Evolutionary conservation across 2,797 vertebrate species (phyloP).

Genomic region (Peromyscus nudipes): DNA sequence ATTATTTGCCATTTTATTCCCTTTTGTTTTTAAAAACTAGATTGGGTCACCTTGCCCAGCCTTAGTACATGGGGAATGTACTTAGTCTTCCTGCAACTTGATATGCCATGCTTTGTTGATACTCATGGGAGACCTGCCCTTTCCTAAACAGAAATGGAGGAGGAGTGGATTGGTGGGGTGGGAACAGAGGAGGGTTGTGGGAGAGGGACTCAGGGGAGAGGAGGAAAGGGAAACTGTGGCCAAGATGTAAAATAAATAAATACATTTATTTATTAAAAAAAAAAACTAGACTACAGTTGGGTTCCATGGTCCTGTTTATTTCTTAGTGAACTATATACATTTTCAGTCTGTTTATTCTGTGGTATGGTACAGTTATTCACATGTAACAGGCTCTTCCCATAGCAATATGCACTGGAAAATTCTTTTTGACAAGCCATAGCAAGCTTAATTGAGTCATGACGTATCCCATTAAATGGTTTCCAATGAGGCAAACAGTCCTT

Average conservation of each 20-base stretch:
- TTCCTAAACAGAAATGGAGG: not conserved
- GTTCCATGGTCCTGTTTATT: not conserved
- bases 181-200: not conserved
- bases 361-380: conserved; percentile 50
- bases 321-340: conserved; percentile 6
- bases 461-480: conserved; percentile 67
- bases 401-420: conserved; percentile 80
- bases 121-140: not conserved
- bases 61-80: not conserved
- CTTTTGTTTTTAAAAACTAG: conserved; percentile 16
- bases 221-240: not conserved
- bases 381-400: conserved; percentile 79
- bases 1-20: conserved; percentile 10
- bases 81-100: not conserved
- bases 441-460: conserved; percentile 81
- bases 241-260: not conserved
- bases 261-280: not conserved
- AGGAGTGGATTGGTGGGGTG: not conserved
- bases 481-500: conserved; percentile 64
- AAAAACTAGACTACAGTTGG: conserved; percentile 35
- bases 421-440: conserved; percentile 82
- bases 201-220: not conserved
- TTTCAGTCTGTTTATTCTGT: conserved; percentile 45
- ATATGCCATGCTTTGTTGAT: not conserved
- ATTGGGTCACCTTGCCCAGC: not conserved